Conservation (phyloP, 2,888 invertebrate genomes). For the Leptinotarsa rubiginosa region DNA sequence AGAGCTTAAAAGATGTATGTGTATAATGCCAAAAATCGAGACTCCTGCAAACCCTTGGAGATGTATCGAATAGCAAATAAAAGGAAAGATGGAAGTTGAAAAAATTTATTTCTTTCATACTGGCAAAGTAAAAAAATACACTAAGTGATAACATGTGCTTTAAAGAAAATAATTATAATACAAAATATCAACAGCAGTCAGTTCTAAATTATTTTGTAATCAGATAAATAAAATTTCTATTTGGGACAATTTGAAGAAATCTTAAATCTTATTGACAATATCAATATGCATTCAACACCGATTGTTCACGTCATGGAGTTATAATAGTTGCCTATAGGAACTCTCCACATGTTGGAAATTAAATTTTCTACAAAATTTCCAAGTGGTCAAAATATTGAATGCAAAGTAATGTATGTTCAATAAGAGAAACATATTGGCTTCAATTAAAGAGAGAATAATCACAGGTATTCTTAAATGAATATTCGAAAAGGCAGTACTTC, state of each 20-base stretch:
- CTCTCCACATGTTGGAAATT: neutral
- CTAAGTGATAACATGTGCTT: neutral
- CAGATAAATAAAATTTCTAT: constrained; percentile 22
- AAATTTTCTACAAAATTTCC: neutral
- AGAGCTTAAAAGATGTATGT: too few relatives aligned
- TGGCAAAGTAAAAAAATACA: constrained; percentile 20
- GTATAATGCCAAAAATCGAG: too few relatives aligned
- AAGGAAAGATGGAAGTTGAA: neutral
- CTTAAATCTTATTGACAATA: neutral
- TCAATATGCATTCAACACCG: neutral
- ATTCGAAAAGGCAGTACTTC: constrained; percentile 22
- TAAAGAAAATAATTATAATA: constrained; percentile 7
- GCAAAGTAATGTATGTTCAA: neutral
- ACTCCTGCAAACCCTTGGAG: too few relatives aligned
- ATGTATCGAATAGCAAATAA: neutral
- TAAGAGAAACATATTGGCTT: neutral
- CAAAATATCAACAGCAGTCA: constrained; percentile 19
- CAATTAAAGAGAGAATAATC: constrained; percentile 39
- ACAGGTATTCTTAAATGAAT: constrained; percentile 44
- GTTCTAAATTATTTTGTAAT: neutral
- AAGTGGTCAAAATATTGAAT: neutral
- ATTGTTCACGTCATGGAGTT: neutral
- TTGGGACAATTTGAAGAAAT: neutral
- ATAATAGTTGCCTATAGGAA: too few relatives aligned
- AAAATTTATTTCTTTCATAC: constrained; percentile 3